These are phyloP conservation scores for Patiria pectinifera DNA, from an alignment of 53 echinoderm and acorn worm genomes.

Conservation along the genomic window DNA sequence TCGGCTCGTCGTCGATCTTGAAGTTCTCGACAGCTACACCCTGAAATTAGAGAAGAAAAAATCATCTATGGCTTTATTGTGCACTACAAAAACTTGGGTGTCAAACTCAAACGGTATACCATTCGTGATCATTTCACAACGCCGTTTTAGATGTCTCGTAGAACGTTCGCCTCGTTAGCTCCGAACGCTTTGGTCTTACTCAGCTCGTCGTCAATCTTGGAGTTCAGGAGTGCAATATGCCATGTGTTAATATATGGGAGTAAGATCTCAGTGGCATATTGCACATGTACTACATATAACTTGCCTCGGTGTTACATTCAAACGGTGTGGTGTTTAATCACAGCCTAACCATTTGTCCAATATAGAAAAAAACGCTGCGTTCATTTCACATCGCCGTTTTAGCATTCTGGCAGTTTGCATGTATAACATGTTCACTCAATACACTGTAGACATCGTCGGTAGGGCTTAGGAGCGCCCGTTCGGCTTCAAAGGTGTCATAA, in stretches of 20 bases:
- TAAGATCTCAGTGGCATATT: background rate
- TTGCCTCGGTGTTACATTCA: no score
- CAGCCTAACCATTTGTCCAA: no score
- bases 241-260: background rate
- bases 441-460: no score
- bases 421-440: no score
- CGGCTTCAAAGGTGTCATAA: no score
- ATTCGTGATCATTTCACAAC: background rate
- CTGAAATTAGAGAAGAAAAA: background rate
- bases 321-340: no score
- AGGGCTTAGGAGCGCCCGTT: no score
- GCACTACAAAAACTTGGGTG: background rate
- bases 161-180: conserved; percentile 39
- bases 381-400: background rate
- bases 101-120: background rate
- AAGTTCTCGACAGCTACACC: conserved; percentile 44
- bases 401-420: conserved; percentile 8
- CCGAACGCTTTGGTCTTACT: conserved; percentile 29
- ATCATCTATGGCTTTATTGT: background rate
- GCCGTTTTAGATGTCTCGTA: conserved; percentile 35
- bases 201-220: conserved; percentile 33
- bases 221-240: conserved; percentile 17
- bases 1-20: conserved; percentile 41
- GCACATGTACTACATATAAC: no score
- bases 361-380: no score